Percentiles rank a stretch among this genome's conserved stretches.
phyloP scores from a whole-genome alignment of 2,888 invertebrate genomes.

The Diachrysia chrysitis region DNA sequence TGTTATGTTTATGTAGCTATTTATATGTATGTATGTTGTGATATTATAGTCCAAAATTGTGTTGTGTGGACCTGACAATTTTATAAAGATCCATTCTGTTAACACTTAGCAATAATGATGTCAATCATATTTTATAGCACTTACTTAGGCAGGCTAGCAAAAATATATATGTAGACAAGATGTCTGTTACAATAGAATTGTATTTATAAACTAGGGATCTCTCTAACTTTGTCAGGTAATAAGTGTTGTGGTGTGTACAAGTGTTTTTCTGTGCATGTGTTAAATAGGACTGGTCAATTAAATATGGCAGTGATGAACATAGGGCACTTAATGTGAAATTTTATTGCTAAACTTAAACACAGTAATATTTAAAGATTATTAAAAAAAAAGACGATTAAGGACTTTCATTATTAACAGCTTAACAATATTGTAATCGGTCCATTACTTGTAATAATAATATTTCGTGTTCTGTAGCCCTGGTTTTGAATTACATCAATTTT shows the following conservation, averaged over 20 bases:
- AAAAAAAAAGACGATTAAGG: slow-evolving; percentile 1
- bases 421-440: slow-evolving; percentile 5
- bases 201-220: slow-evolving; percentile 57
- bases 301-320: slow-evolving; percentile 32
- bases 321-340: slow-evolving; percentile 48
- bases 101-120: slow-evolving; percentile 59
- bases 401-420: not conserved
- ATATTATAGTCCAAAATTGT: slow-evolving; percentile 63
- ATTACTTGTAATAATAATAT: slow-evolving; percentile 27
- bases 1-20: slow-evolving; percentile 78
- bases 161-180: slow-evolving; percentile 43
- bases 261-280: slow-evolving; percentile 55
- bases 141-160: slow-evolving; percentile 48
- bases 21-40: slow-evolving; percentile 76
- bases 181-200: slow-evolving; percentile 38
- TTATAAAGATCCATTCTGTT: slow-evolving; percentile 70
- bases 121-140: slow-evolving; percentile 47
- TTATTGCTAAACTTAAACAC: not conserved
- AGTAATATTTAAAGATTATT: not conserved
- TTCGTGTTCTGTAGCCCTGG: slow-evolving; percentile 56
- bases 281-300: slow-evolving; percentile 43
- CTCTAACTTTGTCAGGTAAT: slow-evolving; percentile 59
- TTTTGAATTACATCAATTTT: slow-evolving; percentile 41
- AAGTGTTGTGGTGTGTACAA: slow-evolving; percentile 56
- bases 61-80: slow-evolving; percentile 61